Percentiles rank a stretch among this genome's conserved stretches.
Evolutionary conservation across 1,140 invertebrate species (phyloP).

Genomic region (Spodoptera frugiperda): DNA sequence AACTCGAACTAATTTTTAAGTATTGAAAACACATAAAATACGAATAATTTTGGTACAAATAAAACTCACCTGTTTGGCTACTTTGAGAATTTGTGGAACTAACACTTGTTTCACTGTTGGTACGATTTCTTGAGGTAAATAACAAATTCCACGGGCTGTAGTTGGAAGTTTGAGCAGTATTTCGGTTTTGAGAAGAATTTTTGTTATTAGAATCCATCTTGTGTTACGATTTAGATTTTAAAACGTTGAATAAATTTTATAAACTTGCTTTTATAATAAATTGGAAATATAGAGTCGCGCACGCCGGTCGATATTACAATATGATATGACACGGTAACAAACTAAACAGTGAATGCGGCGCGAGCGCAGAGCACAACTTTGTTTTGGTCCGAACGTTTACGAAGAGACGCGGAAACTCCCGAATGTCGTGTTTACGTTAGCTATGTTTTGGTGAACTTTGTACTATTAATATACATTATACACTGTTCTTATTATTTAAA

Average conservation of each 20-base stretch:
- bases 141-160: slow-evolving; percentile 80
- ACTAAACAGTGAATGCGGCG: slow-evolving; percentile 60
- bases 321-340: slow-evolving; percentile 66
- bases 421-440: slow-evolving; percentile 68
- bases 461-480: slow-evolving; percentile 21
- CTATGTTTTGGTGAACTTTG: slow-evolving; percentile 57
- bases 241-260: background rate
- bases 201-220: slow-evolving; percentile 75
- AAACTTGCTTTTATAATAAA: background rate
- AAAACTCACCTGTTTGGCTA: slow-evolving; percentile 61
- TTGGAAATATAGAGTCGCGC: slow-evolving; percentile 54
- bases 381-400: slow-evolving; percentile 76
- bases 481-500: background rate
- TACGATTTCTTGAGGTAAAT: slow-evolving; percentile 73
- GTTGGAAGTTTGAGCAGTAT: slow-evolving; percentile 58
- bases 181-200: slow-evolving; percentile 61
- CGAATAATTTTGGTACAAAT: slow-evolving; percentile 17
- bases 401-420: slow-evolving; percentile 69
- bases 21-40: background rate
- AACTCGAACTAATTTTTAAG: no score
- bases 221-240: background rate
- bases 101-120: slow-evolving; percentile 78
- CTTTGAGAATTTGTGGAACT: slow-evolving; percentile 69
- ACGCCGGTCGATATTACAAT: slow-evolving; percentile 67
- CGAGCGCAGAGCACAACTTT: slow-evolving; percentile 57